Conservation (phyloP, 2,888 invertebrate species). For the Lochmaea crataegi region DNA sequence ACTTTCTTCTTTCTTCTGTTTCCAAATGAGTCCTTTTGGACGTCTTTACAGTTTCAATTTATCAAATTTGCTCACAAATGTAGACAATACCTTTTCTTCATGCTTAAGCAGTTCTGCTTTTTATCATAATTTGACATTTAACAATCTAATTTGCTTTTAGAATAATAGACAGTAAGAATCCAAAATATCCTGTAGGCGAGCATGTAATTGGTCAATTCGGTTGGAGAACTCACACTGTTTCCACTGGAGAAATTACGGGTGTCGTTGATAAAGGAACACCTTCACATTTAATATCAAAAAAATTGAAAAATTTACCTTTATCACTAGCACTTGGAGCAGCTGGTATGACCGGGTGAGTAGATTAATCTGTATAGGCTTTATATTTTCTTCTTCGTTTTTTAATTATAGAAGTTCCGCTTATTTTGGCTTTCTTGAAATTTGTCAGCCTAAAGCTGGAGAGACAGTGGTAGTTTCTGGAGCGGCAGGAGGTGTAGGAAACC, state of each 20-base stretch:
- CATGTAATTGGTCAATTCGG: slow-evolving; percentile 74
- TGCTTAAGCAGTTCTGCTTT: no score
- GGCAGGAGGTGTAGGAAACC: slow-evolving; percentile 82
- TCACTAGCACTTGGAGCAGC: slow-evolving; percentile 75
- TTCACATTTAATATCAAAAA: slow-evolving; percentile 64
- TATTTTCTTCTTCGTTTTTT: slow-evolving; percentile 7
- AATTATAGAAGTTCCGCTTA: slow-evolving; percentile 75
- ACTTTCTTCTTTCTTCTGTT: no score
- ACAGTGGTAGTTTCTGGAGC: slow-evolving; percentile 80
- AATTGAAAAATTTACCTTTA: slow-evolving; percentile 70
- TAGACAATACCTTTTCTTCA: no score
- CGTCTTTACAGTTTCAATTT: no score
- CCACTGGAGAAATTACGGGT: slow-evolving; percentile 62
- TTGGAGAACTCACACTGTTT: slow-evolving; percentile 74
- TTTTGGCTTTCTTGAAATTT: slow-evolving; percentile 79
- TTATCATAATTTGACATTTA: background rate
- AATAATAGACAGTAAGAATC: slow-evolving; percentile 75
- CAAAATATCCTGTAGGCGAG: slow-evolving; percentile 73
- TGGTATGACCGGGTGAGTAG: slow-evolving; percentile 77
- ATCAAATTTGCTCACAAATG: no score
- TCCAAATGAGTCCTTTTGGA: no score
- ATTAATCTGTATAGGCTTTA: background rate
- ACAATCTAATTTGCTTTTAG: slow-evolving; percentile 60
- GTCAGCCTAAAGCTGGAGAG: slow-evolving; percentile 77
- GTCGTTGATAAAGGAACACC: slow-evolving; percentile 66